Conservation (phyloP, 2,888 invertebrate genomes). For the Apamea epomidion region DNA sequence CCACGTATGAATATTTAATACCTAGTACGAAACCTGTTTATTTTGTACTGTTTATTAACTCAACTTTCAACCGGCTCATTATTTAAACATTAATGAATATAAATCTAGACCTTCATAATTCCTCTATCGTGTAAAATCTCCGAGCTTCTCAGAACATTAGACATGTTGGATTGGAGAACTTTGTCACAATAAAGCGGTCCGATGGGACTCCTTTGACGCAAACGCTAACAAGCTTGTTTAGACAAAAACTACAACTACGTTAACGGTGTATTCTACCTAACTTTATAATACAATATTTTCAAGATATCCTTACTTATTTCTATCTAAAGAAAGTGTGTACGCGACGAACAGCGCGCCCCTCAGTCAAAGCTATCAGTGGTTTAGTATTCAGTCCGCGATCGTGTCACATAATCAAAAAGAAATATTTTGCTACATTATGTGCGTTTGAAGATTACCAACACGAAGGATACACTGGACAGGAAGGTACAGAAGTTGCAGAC, state of each 20-base stretch:
- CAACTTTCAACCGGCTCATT: neutral
- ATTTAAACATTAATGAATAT: neutral
- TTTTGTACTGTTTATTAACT: neutral
- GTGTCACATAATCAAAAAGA: conserved; percentile 64
- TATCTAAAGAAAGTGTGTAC: neutral
- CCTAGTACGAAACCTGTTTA: neutral
- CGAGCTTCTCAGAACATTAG: neutral
- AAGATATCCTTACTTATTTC: neutral
- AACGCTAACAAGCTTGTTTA: conserved; percentile 19
- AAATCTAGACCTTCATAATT: conserved; percentile 12
- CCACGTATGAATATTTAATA: neutral
- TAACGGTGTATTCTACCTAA: neutral
- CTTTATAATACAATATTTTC: neutral
- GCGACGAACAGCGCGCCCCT: neutral
- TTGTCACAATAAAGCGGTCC: neutral
- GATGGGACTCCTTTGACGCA: conserved; percentile 9
- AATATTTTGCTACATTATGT: conserved; percentile 64
- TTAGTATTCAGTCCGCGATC: conserved; percentile 58
- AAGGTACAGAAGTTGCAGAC: conserved; percentile 30
- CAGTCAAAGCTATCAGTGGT: conserved; percentile 25
- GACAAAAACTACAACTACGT: conserved; percentile 7
- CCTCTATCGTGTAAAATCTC: neutral
- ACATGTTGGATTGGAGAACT: conserved; percentile 17
- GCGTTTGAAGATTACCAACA: conserved; percentile 63
- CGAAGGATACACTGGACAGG: conserved; percentile 7